Base-by-base conservation (phyloP, 1,140 invertebrate genomes). In the Megalopta genalis region DNA sequence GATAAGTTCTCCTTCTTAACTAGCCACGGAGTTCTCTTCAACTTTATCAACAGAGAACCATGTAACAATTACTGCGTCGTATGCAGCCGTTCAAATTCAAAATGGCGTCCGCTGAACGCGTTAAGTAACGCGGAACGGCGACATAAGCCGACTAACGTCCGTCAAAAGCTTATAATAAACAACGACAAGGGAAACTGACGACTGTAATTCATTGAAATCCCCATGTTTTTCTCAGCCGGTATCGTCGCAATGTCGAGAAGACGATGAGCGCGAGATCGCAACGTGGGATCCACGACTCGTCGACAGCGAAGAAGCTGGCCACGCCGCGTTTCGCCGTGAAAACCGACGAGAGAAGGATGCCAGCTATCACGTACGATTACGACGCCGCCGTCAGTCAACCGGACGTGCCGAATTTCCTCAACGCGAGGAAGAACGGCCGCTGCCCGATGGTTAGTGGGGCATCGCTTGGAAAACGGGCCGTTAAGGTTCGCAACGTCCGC, bases 181-280 rank as follows among this genome's bases (percentile, higher is more conserved):
- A 46, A 6, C 7, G 9, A n/a, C 1, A 46, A 46, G 7, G 16
- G 14, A 16, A 52, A 18, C 16, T 4, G 49, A 52, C 16, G 16
- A 5, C 9, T 12, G 16, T 16, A 16, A 54, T 54, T n/a, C n/a
- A 54, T 54, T 54, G 5, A 21, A n/a, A 57, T 57, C 9, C 21
- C 54, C 18, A 18, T 14, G 14, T 46, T 27, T n/a, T 59, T n/a
- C 52, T 25, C 14, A 86, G 81, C 18, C 52, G 62, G 63, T 67
- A 52, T 46, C 10, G 52, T 67, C 81, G 78, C 66, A 79, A 87
- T 88, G 87, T 23, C 54, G 86, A 67, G 37, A 18, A 72, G 16
- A 84, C 64, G 82, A 88, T 88, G 87, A 86, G 77, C 59, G 18
- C 67, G 25, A 62, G 52, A 39, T 85, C 65, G n/a, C 74, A 64